Base-by-base conservation (phyloP, 2,113 vertebrate species). In the Phylloscopus trochilus region DNA sequence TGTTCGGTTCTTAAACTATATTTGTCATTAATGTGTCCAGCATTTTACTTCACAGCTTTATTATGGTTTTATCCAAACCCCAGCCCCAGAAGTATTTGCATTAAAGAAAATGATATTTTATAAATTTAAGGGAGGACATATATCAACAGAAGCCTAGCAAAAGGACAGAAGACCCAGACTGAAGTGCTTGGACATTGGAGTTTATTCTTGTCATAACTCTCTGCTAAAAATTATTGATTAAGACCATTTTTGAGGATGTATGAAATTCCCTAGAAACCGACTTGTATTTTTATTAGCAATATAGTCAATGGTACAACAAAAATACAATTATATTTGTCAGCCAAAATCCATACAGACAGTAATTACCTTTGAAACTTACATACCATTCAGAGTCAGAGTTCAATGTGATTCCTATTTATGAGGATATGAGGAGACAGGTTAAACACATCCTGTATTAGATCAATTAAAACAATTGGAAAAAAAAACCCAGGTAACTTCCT, bases 131-230 rank as follows among this genome's bases (percentile, higher is more conserved):
- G 11, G 33, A 67, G 8, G 33, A 31, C 8, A 39, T 1, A 39
- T 30, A 37, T 2, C 2, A 75, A 3, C 31, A 55, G 41, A 68
- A 87, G 37, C 19, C 33, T 56, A 46, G 6, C 4, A 13, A 87
- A 28, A 56, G 3, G 9, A 56, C 11, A 56, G 37, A 78, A 87
- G 7, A 14, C 19, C 33, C 39, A 55, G 77, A 51, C 0, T 62
- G 41, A 90, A 90, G 5, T 0, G 0, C 8, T 78, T 44, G 8
- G 22, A 53, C 6, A 47, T 11, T n/a, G 18, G 2, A 4, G 9
- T 28, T 77, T 83, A 68, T 89, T 73, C 64, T 56, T 73, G 27
- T 72, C 13, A 49, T 4, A 10, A 0, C 68, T 64, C 7, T 64
- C 23, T 47, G 4, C n/a, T 72, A 59, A 83, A 76, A 80, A 22